phyloP scores from a whole-genome alignment of 2,888 invertebrate genomes.

The Cheilosia scutellata region DNA sequence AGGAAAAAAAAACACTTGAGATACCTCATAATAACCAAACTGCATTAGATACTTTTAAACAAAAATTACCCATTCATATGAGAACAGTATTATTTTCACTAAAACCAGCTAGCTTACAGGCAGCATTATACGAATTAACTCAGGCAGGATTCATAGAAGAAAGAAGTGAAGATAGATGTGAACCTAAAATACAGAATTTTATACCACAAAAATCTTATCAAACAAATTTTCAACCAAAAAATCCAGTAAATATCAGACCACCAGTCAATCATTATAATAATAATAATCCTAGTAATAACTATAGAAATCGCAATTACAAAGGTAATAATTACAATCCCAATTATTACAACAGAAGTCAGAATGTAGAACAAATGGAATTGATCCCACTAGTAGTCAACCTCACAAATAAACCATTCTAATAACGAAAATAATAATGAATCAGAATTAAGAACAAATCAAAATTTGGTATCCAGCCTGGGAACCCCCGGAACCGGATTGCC shows the following conservation, averaged over 20 bases:
- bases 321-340: neutral
- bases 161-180: too few species aligned
- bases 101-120: neutral
- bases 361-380: neutral
- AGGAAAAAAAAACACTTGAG: slow-evolving; percentile 1
- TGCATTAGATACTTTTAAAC: neutral
- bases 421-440: too few species aligned
- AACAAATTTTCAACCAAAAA: neutral
- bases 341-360: slow-evolving; percentile 17
- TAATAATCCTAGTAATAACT: neutral
- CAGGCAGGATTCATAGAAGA: too few species aligned
- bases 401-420: too few species aligned
- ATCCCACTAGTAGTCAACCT: too few species aligned
- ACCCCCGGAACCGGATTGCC: neutral
- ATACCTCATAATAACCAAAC: slow-evolving; percentile 1
- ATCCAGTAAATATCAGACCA: too few species aligned
- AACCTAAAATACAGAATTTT: neutral
- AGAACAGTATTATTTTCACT: neutral
- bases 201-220: neutral
- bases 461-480: too few species aligned
- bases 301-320: slow-evolving; percentile 6
- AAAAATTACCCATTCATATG: neutral
- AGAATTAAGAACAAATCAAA: too few species aligned
- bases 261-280: neutral
- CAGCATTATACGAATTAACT: too few species aligned